Evolutionary conservation across 1,140 invertebrate species (phyloP).

Genomic region (Dreissena polymorpha): DNA sequence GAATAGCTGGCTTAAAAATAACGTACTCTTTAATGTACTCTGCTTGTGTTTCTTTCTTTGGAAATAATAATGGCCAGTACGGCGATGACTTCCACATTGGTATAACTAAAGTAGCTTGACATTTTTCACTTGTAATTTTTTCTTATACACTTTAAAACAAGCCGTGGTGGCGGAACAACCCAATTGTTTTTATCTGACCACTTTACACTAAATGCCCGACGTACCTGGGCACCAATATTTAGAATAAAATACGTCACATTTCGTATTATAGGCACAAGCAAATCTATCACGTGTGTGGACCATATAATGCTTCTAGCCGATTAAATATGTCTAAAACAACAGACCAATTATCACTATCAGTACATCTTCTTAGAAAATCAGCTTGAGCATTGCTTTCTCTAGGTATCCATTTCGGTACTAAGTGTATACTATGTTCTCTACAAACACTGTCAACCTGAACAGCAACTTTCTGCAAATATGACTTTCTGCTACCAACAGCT

Average conservation of each 20-base stretch:
- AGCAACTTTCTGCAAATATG: slow-evolving; percentile 8
- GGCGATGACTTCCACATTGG: no score
- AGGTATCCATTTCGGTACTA: slow-evolving; percentile 22
- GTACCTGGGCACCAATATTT: slow-evolving; percentile 9
- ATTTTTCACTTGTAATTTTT: no score
- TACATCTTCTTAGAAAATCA: slow-evolving; percentile 21
- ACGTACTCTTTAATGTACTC: no score
- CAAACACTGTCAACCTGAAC: slow-evolving; percentile 20
- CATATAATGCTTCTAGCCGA: slow-evolving; percentile 10
- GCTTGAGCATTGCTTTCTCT: slow-evolving; percentile 14
- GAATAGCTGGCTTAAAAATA: no score
- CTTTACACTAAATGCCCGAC: neutral
- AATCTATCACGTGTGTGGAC: slow-evolving; percentile 17
- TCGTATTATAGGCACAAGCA: no score
- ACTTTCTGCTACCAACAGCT: slow-evolving; percentile 14
- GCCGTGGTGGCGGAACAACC: no score
- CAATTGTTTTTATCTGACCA: no score
- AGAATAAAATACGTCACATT: no score
- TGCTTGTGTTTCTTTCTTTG: no score
- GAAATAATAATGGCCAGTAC: no score
- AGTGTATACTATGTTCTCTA: neutral
- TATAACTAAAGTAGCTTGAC: no score
- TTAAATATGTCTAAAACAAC: neutral
- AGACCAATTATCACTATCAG: slow-evolving; percentile 34
- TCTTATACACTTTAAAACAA: no score